Percentiles rank a stretch among this genome's conserved stretches.
These are phyloP conservation scores for Hermetia illucens DNA, from an alignment of 1,140 invertebrate genomes.

Conservation along the genomic window DNA sequence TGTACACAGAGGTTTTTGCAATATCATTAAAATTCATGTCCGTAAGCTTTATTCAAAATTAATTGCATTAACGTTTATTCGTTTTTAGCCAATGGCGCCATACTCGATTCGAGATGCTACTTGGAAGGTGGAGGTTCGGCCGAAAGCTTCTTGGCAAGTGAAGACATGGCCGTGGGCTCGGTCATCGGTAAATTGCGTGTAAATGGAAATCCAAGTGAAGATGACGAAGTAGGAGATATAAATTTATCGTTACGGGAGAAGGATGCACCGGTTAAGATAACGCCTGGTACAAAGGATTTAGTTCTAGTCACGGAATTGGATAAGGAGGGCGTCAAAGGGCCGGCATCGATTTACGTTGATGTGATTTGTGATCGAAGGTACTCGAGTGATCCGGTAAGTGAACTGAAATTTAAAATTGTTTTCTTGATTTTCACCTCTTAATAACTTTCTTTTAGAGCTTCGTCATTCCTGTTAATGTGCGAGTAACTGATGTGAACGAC, in stretches of 20 bases:
- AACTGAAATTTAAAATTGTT: background rate
- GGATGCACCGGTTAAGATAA: constrained; percentile 61
- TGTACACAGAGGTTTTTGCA: no score
- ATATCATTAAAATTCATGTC: no score
- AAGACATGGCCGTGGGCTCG: constrained; percentile 64
- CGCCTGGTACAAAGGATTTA: constrained; percentile 62
- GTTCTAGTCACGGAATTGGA: constrained; percentile 63
- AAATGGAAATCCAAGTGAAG: constrained; percentile 57
- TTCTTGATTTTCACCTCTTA: background rate
- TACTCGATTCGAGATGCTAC: constrained; percentile 71
- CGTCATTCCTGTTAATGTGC: constrained; percentile 75
- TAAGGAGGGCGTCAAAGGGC: constrained; percentile 69
- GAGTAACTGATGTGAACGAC: constrained; percentile 87
- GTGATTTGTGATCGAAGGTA: constrained; percentile 66
- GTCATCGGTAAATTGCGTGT: constrained; percentile 61
- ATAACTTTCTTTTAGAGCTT: constrained; percentile 50
- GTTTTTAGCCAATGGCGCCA: no score
- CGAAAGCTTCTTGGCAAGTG: constrained; percentile 78
- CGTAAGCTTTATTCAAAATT: no score
- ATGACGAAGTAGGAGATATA: constrained; percentile 55
- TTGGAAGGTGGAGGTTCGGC: constrained; percentile 78
- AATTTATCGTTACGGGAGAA: constrained; percentile 60
- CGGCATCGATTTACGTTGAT: constrained; percentile 70
- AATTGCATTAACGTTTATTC: no score
- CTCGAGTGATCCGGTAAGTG: constrained; percentile 56